A percentile compares a stretch with the other conserved stretches of the same genome.
These are phyloP conservation scores for Pipra filicauda DNA, from an alignment of 2,113 vertebrate species.

Conservation along the genomic window DNA sequence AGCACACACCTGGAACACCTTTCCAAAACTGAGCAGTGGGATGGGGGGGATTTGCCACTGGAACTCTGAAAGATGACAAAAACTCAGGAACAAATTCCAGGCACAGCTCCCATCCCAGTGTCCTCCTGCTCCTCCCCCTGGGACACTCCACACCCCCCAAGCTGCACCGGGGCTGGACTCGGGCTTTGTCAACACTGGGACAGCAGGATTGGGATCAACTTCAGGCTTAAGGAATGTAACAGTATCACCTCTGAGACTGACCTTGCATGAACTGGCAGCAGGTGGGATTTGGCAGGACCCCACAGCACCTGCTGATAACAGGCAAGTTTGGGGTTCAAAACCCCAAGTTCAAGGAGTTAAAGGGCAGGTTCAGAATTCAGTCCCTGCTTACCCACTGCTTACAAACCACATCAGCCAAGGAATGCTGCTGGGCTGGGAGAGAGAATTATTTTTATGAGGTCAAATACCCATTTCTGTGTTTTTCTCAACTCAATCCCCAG, in stretches of 20 bases:
- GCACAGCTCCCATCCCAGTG: not conserved
- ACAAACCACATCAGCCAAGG: not conserved
- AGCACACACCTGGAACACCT: not conserved
- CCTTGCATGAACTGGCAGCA: not conserved
- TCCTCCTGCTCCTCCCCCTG: not conserved
- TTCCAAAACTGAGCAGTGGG: not conserved
- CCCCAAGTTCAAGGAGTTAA: not conserved
- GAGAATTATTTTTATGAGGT: not conserved
- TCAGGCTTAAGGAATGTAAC: not conserved
- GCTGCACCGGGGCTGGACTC: not conserved
- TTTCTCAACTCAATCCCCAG: not conserved
- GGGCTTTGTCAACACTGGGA: not conserved
- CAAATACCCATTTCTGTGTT: not conserved
- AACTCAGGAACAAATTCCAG: not conserved
- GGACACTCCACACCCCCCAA: not conserved
- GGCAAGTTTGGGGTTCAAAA: not conserved
- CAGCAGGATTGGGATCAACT: not conserved
- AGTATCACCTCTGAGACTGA: not conserved
- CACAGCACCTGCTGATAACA: not conserved
- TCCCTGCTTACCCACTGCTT: not conserved
- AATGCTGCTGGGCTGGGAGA: not conserved
- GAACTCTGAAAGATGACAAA: not conserved
- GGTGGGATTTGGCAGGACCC: not conserved
- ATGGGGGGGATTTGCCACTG: not conserved
- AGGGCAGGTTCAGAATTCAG: not conserved